phyloP scores from a whole-genome alignment of 2,113 vertebrate genomes.

The human region DNA sequence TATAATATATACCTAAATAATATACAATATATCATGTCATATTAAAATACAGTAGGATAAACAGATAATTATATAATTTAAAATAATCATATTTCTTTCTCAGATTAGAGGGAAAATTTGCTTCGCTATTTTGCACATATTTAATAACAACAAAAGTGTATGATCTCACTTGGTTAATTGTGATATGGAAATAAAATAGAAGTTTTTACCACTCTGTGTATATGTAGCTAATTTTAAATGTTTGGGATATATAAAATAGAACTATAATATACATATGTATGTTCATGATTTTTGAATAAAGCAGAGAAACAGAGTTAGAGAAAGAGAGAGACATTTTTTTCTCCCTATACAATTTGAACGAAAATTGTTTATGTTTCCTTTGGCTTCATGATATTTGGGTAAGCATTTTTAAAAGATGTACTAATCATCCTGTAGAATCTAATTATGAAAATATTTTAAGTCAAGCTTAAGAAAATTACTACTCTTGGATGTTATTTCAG shows the following conservation, averaged over 20 bases:
- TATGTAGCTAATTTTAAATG: background rate
- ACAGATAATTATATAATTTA: background rate
- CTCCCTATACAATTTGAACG: background rate
- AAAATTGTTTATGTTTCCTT: background rate
- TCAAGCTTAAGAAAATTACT: conserved; percentile 4
- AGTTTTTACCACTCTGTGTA: background rate
- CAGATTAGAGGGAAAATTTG: background rate
- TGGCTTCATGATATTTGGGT: background rate
- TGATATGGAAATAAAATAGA: background rate
- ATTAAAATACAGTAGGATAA: background rate
- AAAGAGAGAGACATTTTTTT: background rate
- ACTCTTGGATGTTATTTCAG: background rate
- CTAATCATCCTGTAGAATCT: background rate
- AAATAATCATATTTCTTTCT: background rate
- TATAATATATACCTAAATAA: background rate
- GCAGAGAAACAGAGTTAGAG: background rate
- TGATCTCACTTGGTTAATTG: background rate
- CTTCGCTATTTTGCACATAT: background rate
- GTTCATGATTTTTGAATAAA: background rate
- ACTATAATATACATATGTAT: background rate
- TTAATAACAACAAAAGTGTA: background rate
- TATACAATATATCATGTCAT: background rate
- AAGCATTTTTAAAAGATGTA: conserved; percentile 18
- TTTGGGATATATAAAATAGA: background rate
- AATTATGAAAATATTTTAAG: conserved; percentile 47